Evolutionary conservation across 2,797 vertebrate species (phyloP), one percentile per base, ranked within the genome.

Genomic region (Oreortyx pictus): DNA sequence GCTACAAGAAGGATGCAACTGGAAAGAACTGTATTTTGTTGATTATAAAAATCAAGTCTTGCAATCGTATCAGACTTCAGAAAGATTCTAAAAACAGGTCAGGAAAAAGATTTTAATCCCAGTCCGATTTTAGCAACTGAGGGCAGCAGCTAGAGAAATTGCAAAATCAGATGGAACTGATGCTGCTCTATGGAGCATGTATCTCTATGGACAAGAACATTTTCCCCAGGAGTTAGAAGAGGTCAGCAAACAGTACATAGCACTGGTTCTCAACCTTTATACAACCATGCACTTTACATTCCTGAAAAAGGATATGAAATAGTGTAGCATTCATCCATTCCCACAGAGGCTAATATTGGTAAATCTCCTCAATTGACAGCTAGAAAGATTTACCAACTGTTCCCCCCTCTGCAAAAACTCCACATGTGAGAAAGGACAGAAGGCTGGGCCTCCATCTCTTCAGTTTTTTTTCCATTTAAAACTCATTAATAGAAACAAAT

Each of bases 401-500:
- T 72, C 25, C 50, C 43, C 75, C 54, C 8, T 43, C 13, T 61
- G 54, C 23, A 25, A 61, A 62, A 18, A 23, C 23, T 14, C 46
- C 5, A 43, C 54, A 10, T 20, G 13, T 31, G 49, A 81, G 56
- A 76, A 94, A 68, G 49, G 84, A 84, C 25, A 84, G 77, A 90
- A 88, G 24, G 33, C 49, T 49, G 41, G 6, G 6, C 18, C 9
- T 2, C 8, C 25, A 50, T 79, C 94, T 33, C 62, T 81, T 66
- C 27, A 2, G n/a, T 22, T 56, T 83, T 43, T 50, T 50, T 93
- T 88, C 15, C 15, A 72, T 88, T 92, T 83, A 83, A 83, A 92
- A 70, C 17, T 83, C 71, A 61, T 91, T 92, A 82, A 82, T 25
- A 92, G 9, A 89, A 91, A 89, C 43, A 4, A 89, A 89, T 79